Percentiles rank a stretch among this genome's conserved stretches.
Conservation (phyloP, 2,797 vertebrate genomes). For the Oreortyx pictus region DNA sequence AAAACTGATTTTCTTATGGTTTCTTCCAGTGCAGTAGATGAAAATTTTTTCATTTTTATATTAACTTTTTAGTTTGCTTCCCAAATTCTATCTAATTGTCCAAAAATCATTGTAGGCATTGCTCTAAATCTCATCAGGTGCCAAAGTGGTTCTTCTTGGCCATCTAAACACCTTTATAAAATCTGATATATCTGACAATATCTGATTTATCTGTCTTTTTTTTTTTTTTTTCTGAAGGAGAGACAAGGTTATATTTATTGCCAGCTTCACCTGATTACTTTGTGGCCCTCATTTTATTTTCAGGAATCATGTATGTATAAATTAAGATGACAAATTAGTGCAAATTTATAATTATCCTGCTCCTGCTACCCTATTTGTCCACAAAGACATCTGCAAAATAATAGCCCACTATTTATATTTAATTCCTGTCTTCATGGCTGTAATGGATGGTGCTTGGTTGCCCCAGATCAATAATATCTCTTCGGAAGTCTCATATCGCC, state of each 20-base stretch:
- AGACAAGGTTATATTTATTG: neutral
- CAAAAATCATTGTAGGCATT: neutral
- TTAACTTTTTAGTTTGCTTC: neutral
- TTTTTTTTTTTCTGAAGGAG: neutral
- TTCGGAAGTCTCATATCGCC: slow-evolving; percentile 45
- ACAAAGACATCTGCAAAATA: slow-evolving; percentile 58
- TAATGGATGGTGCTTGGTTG: slow-evolving; percentile 58
- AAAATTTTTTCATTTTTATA: neutral
- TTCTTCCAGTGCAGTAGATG: neutral
- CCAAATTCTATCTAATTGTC: neutral
- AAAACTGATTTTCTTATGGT: neutral
- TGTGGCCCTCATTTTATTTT: slow-evolving; percentile 38
- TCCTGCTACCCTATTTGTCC: slow-evolving; percentile 36
- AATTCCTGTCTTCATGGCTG: slow-evolving; percentile 43
- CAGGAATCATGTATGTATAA: slow-evolving; percentile 27
- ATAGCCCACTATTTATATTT: slow-evolving; percentile 42
- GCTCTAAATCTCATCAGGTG: neutral
- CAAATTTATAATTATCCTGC: slow-evolving; percentile 49
- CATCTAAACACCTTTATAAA: slow-evolving; percentile 4
- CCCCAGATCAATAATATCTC: slow-evolving; percentile 63
- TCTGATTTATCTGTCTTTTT: neutral
- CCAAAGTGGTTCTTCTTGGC: neutral
- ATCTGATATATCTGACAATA: neutral
- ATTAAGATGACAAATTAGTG: slow-evolving; percentile 61
- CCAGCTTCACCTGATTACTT: slow-evolving; percentile 28